phyloP scores from a whole-genome alignment of 2,797 vertebrate genomes.

The Dryobates pubescens region DNA sequence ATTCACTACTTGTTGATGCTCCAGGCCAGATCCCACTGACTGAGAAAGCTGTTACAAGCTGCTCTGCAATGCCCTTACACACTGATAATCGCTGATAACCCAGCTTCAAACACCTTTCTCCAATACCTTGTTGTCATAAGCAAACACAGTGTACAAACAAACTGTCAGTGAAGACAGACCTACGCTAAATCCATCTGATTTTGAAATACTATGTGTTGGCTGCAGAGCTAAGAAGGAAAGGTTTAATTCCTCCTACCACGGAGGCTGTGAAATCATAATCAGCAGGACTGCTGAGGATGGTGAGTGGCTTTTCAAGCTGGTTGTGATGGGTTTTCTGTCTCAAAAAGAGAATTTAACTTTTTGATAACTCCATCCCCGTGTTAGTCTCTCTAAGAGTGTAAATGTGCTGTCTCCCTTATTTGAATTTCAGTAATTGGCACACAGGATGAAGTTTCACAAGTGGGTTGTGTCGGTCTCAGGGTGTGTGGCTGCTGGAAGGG shows the following conservation, averaged over 20 bases:
- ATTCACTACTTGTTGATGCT: background rate
- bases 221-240: background rate
- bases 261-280: background rate
- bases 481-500: background rate
- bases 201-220: constrained; percentile 8
- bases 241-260: background rate
- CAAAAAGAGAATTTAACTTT: background rate
- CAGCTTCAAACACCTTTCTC: background rate
- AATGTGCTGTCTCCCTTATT: background rate
- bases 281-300: background rate
- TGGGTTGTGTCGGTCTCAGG: background rate
- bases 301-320: background rate
- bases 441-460: background rate
- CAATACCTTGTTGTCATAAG: background rate
- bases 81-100: constrained; percentile 10
- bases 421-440: background rate
- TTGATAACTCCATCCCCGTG: background rate
- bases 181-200: constrained; percentile 22
- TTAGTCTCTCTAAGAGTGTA: background rate
- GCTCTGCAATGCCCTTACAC: background rate
- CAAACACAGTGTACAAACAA: background rate
- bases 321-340: background rate
- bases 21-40: background rate
- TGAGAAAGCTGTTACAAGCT: constrained; percentile 2
- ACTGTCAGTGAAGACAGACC: background rate